Conservation (phyloP, 2,797 vertebrate species). For the Glyptemys insculpta region DNA sequence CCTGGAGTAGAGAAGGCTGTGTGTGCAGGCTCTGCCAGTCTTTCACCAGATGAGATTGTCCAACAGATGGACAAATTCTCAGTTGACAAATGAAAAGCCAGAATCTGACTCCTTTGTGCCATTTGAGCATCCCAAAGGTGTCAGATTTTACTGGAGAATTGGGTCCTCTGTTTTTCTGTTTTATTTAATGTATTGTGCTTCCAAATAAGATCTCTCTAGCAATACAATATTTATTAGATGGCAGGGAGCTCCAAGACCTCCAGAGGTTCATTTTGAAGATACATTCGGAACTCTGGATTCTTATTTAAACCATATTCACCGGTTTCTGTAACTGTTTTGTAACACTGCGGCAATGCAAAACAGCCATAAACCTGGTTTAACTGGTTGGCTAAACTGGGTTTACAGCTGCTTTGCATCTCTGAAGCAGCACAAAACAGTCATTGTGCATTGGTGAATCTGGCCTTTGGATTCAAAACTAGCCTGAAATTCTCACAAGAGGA, state of each 20-base stretch:
- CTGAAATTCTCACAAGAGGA: neutral
- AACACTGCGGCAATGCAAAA: neutral
- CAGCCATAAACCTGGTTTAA: neutral
- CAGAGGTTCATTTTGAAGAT: neutral
- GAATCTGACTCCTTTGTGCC: neutral
- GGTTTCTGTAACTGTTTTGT: neutral
- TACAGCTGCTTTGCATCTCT: neutral
- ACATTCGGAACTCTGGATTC: neutral
- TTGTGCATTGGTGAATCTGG: neutral
- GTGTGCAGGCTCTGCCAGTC: neutral
- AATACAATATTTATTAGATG: neutral
- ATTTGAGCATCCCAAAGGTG: neutral
- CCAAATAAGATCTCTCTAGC: neutral
- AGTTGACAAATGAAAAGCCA: neutral
- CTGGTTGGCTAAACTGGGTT: neutral
- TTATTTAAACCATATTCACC: neutral
- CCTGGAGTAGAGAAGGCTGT: neutral
- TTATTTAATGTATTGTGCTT: neutral
- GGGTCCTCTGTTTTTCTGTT: accelerated
- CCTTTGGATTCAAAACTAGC: neutral
- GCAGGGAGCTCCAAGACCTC: neutral
- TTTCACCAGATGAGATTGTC: neutral
- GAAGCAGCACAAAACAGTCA: neutral
- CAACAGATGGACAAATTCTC: neutral
- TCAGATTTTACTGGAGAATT: neutral